Conservation (phyloP, 2,888 invertebrate species). For the Acleris laterana region DNA sequence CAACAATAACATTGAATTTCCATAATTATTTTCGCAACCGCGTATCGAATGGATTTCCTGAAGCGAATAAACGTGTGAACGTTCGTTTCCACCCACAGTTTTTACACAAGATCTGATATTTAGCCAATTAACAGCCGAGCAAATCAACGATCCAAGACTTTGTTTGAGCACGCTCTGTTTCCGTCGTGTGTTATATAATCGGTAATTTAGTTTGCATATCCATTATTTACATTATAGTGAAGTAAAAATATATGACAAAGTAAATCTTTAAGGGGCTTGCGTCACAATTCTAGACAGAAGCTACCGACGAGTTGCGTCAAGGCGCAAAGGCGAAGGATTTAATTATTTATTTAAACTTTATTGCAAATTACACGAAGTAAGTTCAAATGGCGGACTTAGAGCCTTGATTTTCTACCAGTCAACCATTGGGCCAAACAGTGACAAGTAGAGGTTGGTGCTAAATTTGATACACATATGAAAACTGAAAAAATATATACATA, state of each 20-base stretch:
- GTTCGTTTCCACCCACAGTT: conserved; percentile 22
- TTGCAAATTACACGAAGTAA: too few relatives aligned
- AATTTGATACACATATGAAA: too few relatives aligned
- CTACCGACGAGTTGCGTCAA: too few relatives aligned
- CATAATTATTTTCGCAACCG: too few relatives aligned
- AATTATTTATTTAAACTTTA: too few relatives aligned
- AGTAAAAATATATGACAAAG: conserved; percentile 25
- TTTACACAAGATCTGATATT: conserved; percentile 34
- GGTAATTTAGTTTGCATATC: conserved; percentile 24
- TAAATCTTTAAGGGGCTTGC: conserved; percentile 6
- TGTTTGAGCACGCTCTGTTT: conserved; percentile 48
- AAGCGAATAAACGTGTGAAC: conserved; percentile 34
- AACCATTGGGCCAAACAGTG: too few relatives aligned
- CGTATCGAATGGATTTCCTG: conserved; percentile 20
- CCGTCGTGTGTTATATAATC: conserved; percentile 36
- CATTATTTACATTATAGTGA: conserved; percentile 18
- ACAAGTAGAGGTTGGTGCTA: too few relatives aligned
- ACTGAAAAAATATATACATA: too few relatives aligned
- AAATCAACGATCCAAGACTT: conserved; percentile 46
- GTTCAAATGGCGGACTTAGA: too few relatives aligned
- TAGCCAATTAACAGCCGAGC: conserved; percentile 38
- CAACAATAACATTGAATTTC: conserved; percentile 4
- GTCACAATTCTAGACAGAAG: too few relatives aligned
- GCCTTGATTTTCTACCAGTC: too few relatives aligned
- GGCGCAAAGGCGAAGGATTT: too few relatives aligned